phyloP scores from a whole-genome alignment of 2,113 vertebrate genomes.

The Dicrurus megarhynchus region DNA sequence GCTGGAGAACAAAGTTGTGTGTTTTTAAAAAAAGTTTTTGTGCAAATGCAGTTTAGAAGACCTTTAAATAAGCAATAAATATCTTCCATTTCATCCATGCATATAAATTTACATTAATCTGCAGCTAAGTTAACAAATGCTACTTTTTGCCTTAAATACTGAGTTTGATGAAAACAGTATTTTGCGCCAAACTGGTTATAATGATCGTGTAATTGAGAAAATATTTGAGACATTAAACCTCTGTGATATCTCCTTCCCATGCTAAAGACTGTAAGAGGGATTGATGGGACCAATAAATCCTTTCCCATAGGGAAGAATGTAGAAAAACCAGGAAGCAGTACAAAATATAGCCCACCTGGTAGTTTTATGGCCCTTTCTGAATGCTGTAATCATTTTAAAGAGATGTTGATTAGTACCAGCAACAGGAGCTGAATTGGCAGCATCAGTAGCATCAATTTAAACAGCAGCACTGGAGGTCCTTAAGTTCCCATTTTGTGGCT shows the following conservation, averaged over 20 bases:
- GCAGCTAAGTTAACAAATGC: conserved; percentile 22
- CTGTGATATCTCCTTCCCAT: conserved; percentile 40
- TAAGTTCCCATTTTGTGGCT: conserved; percentile 33
- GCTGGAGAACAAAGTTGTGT: background rate
- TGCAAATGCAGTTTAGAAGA: background rate
- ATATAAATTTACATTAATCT: background rate
- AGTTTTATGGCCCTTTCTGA: conserved; percentile 20
- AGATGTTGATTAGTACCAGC: conserved; percentile 51
- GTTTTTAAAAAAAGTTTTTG: background rate
- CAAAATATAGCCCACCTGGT: conserved; percentile 31
- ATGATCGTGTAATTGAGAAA: conserved; percentile 45
- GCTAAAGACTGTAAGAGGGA: conserved; percentile 61
- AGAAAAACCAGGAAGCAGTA: conserved; percentile 41
- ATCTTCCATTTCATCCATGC: background rate
- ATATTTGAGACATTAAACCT: conserved; percentile 55
- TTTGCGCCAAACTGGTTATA: conserved; percentile 41
- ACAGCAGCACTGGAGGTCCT: conserved; percentile 13
- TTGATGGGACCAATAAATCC: conserved; percentile 68
- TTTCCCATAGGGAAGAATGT: conserved; percentile 46
- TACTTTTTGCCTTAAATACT: background rate
- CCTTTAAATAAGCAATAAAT: background rate
- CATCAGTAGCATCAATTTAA: conserved; percentile 28
- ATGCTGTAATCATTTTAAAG: conserved; percentile 34
- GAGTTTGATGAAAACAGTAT: conserved; percentile 25
- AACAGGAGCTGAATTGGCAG: conserved; percentile 44